phyloP scores from a whole-genome alignment of 2,113 vertebrate genomes.

The Cyprinus carpio region DNA sequence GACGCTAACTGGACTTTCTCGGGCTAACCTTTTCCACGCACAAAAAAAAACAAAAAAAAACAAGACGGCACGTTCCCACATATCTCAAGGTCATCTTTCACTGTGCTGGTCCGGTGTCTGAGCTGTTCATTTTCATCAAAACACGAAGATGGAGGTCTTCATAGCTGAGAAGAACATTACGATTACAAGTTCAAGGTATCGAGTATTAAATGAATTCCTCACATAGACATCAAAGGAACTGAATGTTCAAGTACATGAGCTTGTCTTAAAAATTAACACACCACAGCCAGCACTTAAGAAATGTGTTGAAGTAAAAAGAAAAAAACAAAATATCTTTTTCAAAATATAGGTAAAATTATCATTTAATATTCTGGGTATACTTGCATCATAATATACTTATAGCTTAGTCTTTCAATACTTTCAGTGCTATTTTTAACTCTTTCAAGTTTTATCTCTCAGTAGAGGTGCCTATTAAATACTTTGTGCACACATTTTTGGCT shows the following conservation, averaged over 20 bases:
- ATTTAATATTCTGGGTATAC: no score
- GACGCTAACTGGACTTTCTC: slow-evolving; percentile 63
- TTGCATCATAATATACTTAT: no score
- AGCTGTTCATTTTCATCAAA: slow-evolving; percentile 55
- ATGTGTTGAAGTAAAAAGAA: background rate
- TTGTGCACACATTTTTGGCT: no score
- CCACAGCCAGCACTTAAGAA: background rate
- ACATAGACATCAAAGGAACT: background rate
- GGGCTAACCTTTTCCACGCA: slow-evolving; percentile 63
- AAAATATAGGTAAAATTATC: no score
- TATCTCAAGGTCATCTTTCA: slow-evolving; percentile 64
- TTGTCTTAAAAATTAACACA: background rate
- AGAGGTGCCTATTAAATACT: no score
- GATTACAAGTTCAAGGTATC: background rate
- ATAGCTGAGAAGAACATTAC: background rate
- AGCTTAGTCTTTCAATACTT: no score
- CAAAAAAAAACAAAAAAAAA: slow-evolving; percentile 37
- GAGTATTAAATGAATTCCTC: background rate
- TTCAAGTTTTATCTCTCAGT: no score
- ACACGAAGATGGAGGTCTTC: slow-evolving; percentile 5
- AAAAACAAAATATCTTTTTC: no score
- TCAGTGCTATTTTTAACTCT: no score
- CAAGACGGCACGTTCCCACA: slow-evolving; percentile 63
- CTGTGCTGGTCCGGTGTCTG: slow-evolving; percentile 30
- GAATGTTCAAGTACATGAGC: no score